Conservation (phyloP, 1,140 invertebrate genomes). For the Micrasema longulum region DNA sequence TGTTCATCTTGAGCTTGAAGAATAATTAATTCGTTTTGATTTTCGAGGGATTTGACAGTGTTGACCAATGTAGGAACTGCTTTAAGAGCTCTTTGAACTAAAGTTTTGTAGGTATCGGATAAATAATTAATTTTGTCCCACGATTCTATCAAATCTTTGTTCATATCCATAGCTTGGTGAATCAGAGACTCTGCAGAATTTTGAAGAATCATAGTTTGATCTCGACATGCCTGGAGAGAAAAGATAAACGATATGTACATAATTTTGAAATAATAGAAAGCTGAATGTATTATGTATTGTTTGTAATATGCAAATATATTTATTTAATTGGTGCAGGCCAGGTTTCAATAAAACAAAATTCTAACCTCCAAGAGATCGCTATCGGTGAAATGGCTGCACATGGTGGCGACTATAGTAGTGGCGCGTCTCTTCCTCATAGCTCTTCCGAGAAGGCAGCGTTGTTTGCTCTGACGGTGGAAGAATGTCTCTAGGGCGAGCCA, state of each 20-base stretch:
- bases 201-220: constrained; percentile 31
- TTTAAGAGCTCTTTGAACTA: constrained; percentile 11
- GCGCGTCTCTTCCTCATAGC: constrained; percentile 38
- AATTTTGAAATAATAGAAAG: too few relatives aligned
- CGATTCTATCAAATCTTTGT: constrained; percentile 30
- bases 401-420: constrained; percentile 21
- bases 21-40: constrained; percentile 57
- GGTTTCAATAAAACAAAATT: constrained; percentile 4
- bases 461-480: constrained; percentile 18
- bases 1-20: constrained; percentile 57
- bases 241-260: too few relatives aligned
- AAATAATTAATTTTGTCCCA: constrained; percentile 15
- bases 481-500: constrained; percentile 2
- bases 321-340: too few relatives aligned
- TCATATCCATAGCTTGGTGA: constrained; percentile 37
- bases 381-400: constrained; percentile 37
- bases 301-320: too few relatives aligned
- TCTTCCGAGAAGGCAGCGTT: constrained; percentile 24
- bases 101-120: constrained; percentile 23
- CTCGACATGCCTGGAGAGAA: constrained; percentile 41
- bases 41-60: constrained; percentile 39
- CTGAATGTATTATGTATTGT: too few relatives aligned
- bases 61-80: constrained; percentile 6
- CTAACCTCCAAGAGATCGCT: constrained; percentile 38
- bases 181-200: constrained; percentile 37